Conservation (phyloP, 2,888 invertebrate genomes). For the Thymelicus lineola region DNA sequence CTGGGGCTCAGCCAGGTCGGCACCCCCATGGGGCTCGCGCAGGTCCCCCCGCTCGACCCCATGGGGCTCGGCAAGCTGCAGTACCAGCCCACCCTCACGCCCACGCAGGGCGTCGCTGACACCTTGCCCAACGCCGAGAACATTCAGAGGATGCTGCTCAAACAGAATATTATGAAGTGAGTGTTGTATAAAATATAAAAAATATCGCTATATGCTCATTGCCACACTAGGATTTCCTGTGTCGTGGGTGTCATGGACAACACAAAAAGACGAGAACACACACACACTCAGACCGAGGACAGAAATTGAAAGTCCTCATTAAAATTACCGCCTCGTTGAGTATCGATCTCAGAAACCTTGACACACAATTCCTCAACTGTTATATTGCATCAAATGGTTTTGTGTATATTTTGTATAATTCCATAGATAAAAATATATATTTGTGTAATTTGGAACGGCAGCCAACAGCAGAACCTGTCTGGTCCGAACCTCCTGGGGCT, state of each 20-base stretch:
- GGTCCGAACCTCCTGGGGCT: conserved; percentile 76
- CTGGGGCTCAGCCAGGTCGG: conserved; percentile 71
- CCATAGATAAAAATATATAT: neutral
- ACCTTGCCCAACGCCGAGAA: conserved; percentile 72
- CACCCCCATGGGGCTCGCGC: conserved; percentile 61
- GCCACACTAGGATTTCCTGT: too few species aligned
- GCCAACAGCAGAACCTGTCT: conserved; percentile 77
- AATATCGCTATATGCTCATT: too few species aligned
- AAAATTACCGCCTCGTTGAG: too few species aligned
- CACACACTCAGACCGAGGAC: too few species aligned
- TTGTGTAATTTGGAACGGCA: conserved; percentile 45
- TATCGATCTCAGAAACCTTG: too few species aligned
- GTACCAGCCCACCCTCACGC: conserved; percentile 56
- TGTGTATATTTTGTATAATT: too few species aligned
- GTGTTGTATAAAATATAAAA: conserved; percentile 42
- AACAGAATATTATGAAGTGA: conserved; percentile 82
- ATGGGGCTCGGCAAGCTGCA: conserved; percentile 51
- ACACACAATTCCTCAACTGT: too few species aligned
- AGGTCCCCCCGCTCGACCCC: conserved; percentile 47
- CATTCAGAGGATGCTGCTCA: conserved; percentile 79
- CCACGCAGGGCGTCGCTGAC: conserved; percentile 58
- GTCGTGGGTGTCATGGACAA: too few species aligned
- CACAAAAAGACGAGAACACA: neutral
- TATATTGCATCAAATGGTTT: too few species aligned
- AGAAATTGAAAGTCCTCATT: too few species aligned